These are phyloP conservation scores for Cryptus viduatorius DNA, from an alignment of 2,888 invertebrate genomes.

Conservation along the genomic window DNA sequence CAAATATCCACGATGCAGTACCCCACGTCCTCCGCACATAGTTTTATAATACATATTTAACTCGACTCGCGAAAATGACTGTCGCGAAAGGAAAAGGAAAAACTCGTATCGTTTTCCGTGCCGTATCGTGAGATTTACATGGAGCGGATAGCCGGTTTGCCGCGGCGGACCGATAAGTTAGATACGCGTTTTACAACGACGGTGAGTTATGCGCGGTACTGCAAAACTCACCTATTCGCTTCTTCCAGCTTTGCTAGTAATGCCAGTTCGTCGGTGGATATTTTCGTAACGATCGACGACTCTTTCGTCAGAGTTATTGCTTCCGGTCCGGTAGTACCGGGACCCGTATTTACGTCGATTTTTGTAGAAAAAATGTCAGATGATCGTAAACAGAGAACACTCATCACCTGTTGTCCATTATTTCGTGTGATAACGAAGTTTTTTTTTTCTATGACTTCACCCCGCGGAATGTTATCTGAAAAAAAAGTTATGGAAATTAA, in stretches of 20 bases:
- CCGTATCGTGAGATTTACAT: slow-evolving; percentile 12
- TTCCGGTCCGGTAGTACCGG: slow-evolving; percentile 46
- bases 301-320: slow-evolving; percentile 50
- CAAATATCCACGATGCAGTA: neutral
- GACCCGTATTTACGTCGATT: slow-evolving; percentile 40
- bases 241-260: slow-evolving; percentile 98
- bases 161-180: neutral
- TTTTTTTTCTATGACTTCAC: slow-evolving; percentile 1
- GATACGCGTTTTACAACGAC: neutral
- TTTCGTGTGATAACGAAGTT: slow-evolving; percentile 8
- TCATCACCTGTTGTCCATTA: slow-evolving; percentile 82
- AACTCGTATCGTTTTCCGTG: slow-evolving; percentile 2
- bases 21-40: neutral
- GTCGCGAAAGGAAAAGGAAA: too few species aligned
- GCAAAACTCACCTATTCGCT: slow-evolving; percentile 90
- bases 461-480: slow-evolving; percentile 30
- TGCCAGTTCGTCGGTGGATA: slow-evolving; percentile 92
- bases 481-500: slow-evolving; percentile 1
- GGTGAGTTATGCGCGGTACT: neutral
- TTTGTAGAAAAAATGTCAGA: slow-evolving; percentile 63
- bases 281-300: slow-evolving; percentile 70
- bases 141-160: neutral
- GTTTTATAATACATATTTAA: slow-evolving; percentile 3
- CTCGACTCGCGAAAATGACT: neutral
- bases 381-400: slow-evolving; percentile 77